Evolutionary conservation across 2,113 vertebrate genomes (phyloP).

Genomic region (Rhinolophus ferrumequinum): DNA sequence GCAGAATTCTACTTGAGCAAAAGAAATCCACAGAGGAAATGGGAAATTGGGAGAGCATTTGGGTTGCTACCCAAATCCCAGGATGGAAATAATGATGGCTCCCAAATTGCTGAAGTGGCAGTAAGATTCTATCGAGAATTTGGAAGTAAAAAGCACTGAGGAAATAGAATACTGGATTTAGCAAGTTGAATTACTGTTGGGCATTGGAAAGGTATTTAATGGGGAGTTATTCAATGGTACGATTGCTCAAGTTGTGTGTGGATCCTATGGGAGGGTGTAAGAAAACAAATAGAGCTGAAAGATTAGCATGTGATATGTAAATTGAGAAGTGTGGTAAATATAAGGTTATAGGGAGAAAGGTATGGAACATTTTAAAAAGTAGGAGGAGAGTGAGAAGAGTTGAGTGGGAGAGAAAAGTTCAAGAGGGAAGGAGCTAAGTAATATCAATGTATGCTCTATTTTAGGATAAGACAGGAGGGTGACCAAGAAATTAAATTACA

Average conservation of each 20-base stretch:
- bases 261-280: neutral
- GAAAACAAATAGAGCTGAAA: neutral
- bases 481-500: constrained; percentile 33
- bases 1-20: neutral
- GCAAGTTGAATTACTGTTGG: neutral
- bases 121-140: neutral
- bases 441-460: neutral
- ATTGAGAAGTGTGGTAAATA: constrained; percentile 24
- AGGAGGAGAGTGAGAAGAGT: neutral
- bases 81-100: neutral
- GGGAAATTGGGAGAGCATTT: neutral
- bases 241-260: neutral
- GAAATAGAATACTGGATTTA: neutral
- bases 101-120: neutral
- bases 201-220: neutral
- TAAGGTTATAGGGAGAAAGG: neutral
- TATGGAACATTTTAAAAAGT: neutral
- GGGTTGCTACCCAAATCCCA: neutral
- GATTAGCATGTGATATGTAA: constrained; percentile 9
- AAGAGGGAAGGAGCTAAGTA: constrained; percentile 12
- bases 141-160: neutral
- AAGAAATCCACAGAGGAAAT: neutral
- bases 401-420: neutral
- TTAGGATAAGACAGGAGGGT: neutral
- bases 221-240: neutral